Percentiles rank a stretch among this genome's conserved stretches.
Conservation (phyloP, 30 jellyfish, hydroid and myxozoan genomes). For the Pelagia noctiluca region DNA sequence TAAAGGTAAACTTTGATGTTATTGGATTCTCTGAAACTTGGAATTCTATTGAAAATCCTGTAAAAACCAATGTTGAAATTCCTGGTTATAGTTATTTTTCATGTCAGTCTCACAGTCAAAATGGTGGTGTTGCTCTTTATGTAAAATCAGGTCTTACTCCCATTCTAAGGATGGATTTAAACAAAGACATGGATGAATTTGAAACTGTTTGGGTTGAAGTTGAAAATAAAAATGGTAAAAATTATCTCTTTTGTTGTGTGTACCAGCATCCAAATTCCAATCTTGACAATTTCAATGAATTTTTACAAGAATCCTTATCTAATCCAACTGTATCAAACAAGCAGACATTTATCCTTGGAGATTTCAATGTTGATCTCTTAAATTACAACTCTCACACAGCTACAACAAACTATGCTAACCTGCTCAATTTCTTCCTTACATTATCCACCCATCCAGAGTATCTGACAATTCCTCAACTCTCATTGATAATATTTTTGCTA, state of each 20-base stretch:
- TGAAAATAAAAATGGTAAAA: no score
- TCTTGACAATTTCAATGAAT: constrained; percentile 28
- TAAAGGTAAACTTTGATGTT: constrained; percentile 5
- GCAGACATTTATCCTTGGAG: constrained; percentile 24
- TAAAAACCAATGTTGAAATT: constrained; percentile 41
- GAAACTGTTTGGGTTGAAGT: no score
- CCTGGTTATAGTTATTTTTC: constrained; percentile 57
- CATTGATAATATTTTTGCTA: no score
- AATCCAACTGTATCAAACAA: constrained; percentile 45
- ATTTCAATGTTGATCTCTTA: constrained; percentile 25
- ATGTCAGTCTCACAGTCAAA: no score
- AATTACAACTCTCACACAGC: constrained; percentile 41
- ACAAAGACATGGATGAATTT: constrained; percentile 26
- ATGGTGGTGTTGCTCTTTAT: no score
- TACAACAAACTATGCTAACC: no score
- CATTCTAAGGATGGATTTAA: neutral
- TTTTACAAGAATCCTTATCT: constrained; percentile 33
- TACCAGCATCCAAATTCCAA: constrained; percentile 36
- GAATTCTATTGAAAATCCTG: constrained; percentile 54
- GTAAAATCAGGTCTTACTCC: constrained; percentile 10
- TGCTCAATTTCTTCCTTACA: no score
- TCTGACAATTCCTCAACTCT: no score
- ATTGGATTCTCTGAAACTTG: no score
- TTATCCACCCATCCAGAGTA: no score
- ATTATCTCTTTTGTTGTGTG: constrained; percentile 37